Base-by-base conservation (phyloP, 2,113 vertebrate species). In the Carollia perspicillata region DNA sequence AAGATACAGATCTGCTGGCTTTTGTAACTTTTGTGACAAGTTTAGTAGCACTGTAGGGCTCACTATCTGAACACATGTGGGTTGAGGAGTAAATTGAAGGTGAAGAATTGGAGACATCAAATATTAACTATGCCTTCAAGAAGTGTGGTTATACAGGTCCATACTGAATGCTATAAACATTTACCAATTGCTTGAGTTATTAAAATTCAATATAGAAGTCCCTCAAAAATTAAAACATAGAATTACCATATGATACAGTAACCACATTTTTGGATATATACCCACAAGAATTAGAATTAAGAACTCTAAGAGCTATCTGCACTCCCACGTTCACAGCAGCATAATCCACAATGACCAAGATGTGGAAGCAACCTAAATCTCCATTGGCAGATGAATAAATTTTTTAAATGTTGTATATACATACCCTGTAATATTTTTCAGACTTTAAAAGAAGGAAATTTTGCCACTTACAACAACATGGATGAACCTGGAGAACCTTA, bases 1-100 rank as follows among this genome's bases (percentile, higher is more conserved):
- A n/a, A 83, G 9, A 49, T 87, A n/a, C n/a, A n/a, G n/a, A n/a
- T n/a, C n/a, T n/a, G n/a, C 53, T 84, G 44, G 10, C 44, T 47
- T 97, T 90, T 93, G 4, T 65, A 68, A 68, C 20, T 94, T 4
- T 72, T 49, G 8, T 89, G 47, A 84, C n/a, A 90, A 87, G 42
- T 12, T 49, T 93, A 65, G 28, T 79, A 79, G 8, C 69, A 93
- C 68, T 66, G 33, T 71, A n/a, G 60, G 71, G 40, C 7, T 40
- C 33, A 79, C 80, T 11, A 92, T 66, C 18, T 92, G 42, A 93
- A 85, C 81, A 79, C n/a, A 35, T 55, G 11, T 69, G 47, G 16
- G 3, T 63, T 88, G 47, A 77, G 44, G 44, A 93, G 13, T 49
- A 89, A 95, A 91, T 53, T 2, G 5, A 94, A 95, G 13, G 8